Evolutionary conservation across 2,888 invertebrate genomes (phyloP).

Genomic region (Prenolepis imparis): DNA sequence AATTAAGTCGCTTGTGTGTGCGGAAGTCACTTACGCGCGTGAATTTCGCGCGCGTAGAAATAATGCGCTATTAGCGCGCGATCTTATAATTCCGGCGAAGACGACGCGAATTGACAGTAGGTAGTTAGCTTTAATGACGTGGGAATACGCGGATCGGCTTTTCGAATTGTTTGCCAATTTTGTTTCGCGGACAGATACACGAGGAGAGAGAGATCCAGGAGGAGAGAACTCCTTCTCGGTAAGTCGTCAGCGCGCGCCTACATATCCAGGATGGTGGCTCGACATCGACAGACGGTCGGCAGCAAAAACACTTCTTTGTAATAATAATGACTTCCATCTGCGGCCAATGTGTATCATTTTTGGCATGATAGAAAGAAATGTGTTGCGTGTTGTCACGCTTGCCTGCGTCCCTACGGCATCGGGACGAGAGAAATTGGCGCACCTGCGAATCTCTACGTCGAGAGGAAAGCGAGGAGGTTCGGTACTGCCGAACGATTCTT

Average conservation of each 20-base stretch:
- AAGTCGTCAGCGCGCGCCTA: slow-evolving; percentile 36
- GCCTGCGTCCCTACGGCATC: slow-evolving; percentile 30
- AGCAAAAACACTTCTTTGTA: slow-evolving; percentile 53
- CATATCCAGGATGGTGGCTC: slow-evolving; percentile 11
- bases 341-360: slow-evolving; percentile 46
- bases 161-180: slow-evolving; percentile 8
- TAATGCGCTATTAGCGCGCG: not conserved
- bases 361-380: slow-evolving; percentile 55
- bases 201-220: not conserved
- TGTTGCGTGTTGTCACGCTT: slow-evolving; percentile 60
- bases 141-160: slow-evolving; percentile 28
- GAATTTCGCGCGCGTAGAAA: slow-evolving; percentile 14
- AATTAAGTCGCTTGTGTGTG: slow-evolving; percentile 47
- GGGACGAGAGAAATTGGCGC: slow-evolving; percentile 42
- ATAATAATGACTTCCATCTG: slow-evolving; percentile 53
- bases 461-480: slow-evolving; percentile 44
- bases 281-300: slow-evolving; percentile 51
- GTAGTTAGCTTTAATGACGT: slow-evolving; percentile 38
- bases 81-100: slow-evolving; percentile 44
- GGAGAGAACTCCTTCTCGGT: slow-evolving; percentile 26
- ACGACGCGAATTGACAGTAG: not conserved
- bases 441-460: slow-evolving; percentile 42
- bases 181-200: not conserved
- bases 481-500: slow-evolving; percentile 42
- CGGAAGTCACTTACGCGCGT: slow-evolving; percentile 18